Conservation (phyloP, 2,113 vertebrate genomes). For the Orthonyx spaldingii region DNA sequence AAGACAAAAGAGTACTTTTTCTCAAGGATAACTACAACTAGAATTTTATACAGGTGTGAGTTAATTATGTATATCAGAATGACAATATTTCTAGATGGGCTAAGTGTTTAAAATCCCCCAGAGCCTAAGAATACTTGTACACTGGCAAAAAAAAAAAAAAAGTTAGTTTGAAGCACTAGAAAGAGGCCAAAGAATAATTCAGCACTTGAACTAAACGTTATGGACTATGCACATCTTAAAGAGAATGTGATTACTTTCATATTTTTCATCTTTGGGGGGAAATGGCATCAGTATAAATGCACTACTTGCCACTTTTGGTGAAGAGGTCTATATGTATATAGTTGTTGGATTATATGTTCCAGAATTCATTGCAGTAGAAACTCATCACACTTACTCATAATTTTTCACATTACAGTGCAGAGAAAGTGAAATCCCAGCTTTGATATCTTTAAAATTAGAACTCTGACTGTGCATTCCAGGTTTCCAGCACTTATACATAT, state of each 20-base stretch:
- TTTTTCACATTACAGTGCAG: neutral
- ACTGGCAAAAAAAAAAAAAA: neutral
- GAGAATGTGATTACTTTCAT: neutral
- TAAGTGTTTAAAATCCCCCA: neutral
- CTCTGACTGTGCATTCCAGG: neutral
- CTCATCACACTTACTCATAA: neutral
- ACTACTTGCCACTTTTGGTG: neutral
- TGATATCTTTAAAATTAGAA: neutral
- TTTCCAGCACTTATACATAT: neutral
- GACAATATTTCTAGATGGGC: neutral
- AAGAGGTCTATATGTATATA: neutral
- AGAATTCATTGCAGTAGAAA: neutral
- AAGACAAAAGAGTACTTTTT: neutral
- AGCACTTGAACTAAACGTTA: neutral
- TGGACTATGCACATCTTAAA: accelerated
- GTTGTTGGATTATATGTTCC: neutral
- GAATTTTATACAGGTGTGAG: neutral
- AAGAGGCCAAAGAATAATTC: neutral
- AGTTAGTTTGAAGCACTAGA: neutral
- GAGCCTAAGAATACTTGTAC: neutral
- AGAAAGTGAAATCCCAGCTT: neutral
- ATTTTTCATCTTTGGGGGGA: neutral
- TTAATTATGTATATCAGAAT: neutral
- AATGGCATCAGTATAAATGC: neutral
- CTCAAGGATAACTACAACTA: neutral